phyloP scores from a whole-genome alignment of 2,888 invertebrate genomes.

The Leptinotarsa haldemani region DNA sequence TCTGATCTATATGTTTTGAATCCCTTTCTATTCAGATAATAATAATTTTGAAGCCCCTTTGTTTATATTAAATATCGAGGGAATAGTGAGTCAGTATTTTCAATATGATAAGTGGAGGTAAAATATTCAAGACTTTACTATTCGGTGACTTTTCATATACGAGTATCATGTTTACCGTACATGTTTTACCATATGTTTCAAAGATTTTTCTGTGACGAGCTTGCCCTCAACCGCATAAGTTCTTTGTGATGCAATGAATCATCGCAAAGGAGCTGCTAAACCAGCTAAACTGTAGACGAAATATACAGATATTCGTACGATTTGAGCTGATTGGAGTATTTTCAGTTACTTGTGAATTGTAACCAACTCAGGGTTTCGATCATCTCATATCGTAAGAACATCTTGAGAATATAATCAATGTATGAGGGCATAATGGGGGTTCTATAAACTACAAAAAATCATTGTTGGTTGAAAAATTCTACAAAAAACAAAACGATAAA shows the following conservation, averaged over 20 bases:
- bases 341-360: too few species aligned
- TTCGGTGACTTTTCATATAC: too few species aligned
- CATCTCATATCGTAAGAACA: conserved; percentile 1
- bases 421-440: conserved; percentile 1
- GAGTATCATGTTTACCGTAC: too few species aligned
- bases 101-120: too few species aligned
- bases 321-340: not conserved
- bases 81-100: too few species aligned
- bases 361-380: not conserved
- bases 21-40: too few species aligned
- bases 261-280: conserved; percentile 6
- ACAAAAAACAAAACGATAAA: conserved; percentile 45
- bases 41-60: too few species aligned
- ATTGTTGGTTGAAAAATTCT: conserved; percentile 11
- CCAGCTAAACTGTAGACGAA: conserved; percentile 19
- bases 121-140: too few species aligned
- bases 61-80: too few species aligned
- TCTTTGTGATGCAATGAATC: conserved; percentile 17
- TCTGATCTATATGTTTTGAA: too few species aligned
- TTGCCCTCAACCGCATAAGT: not conserved
- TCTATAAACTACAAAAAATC: conserved; percentile 18
- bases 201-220: not conserved
- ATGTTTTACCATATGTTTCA: too few species aligned
- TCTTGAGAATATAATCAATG: not conserved
- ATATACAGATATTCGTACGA: not conserved